These are phyloP conservation scores for Spodoptera litura DNA, from an alignment of 1,140 invertebrate genomes.

Conservation along the genomic window DNA sequence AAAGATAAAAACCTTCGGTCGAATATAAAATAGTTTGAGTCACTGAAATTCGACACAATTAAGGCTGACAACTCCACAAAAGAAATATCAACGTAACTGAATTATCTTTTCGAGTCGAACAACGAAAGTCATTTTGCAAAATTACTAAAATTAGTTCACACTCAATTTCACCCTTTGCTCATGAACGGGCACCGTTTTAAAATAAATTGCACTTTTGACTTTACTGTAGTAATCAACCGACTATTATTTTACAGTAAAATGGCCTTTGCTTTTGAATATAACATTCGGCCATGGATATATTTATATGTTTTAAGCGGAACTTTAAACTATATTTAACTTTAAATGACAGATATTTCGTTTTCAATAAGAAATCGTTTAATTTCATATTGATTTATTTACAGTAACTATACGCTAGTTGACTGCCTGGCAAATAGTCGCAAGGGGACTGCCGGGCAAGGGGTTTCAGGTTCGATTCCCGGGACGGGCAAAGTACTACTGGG, in stretches of 20 bases:
- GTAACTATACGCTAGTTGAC: too few relatives aligned
- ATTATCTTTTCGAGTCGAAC: slow-evolving; percentile 32
- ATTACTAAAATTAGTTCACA: slow-evolving; percentile 50
- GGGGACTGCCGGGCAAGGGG: too few relatives aligned
- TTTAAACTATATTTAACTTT: too few relatives aligned
- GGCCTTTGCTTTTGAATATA: slow-evolving; percentile 10
- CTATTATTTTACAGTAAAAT: slow-evolving; percentile 31
- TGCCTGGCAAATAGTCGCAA: too few relatives aligned
- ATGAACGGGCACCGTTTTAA: slow-evolving; percentile 20
- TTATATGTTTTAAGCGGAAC: too few relatives aligned
- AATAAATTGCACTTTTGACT: slow-evolving; percentile 40
- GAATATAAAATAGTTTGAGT: background rate
- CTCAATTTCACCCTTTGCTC: slow-evolving; percentile 44
- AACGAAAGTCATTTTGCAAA: slow-evolving; percentile 34
- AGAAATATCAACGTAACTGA: background rate
- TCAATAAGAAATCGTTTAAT: too few relatives aligned
- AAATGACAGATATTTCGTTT: too few relatives aligned
- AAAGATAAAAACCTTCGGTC: too few relatives aligned
- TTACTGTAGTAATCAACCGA: slow-evolving; percentile 13
- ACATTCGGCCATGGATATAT: background rate
- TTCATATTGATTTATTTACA: too few relatives aligned
- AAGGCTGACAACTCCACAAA: background rate
- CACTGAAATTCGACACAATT: background rate
- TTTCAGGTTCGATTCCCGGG: too few relatives aligned
- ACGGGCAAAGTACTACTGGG: too few relatives aligned